phyloP scores from a whole-genome alignment of 64 coral and sea anemone species.

The Pachyseris speciosa region DNA sequence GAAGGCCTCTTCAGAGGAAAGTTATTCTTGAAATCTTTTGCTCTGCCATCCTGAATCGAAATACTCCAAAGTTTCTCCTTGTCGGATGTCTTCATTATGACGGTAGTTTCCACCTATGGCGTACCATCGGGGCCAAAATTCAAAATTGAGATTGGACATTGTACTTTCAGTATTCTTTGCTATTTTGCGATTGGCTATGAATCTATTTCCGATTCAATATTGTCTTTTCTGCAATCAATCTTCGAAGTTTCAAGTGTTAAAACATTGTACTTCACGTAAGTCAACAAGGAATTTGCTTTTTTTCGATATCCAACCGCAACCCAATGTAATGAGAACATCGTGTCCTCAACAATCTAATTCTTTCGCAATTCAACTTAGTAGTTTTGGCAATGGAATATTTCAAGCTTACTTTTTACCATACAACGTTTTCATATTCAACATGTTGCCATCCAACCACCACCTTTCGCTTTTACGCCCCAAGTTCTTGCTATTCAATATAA shows the following conservation, averaged over 20 bases:
- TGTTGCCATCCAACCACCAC: not conserved
- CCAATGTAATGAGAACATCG: not conserved
- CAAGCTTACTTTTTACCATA: conserved; percentile 20
- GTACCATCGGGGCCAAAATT: conserved; percentile 2
- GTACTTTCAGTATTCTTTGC: conserved; percentile 3
- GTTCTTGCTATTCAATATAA: not conserved
- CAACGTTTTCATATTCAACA: conserved; percentile 14
- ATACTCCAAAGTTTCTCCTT: too few species aligned
- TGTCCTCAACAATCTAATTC: not conserved
- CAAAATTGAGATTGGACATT: conserved; percentile 2
- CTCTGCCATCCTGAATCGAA: too few species aligned
- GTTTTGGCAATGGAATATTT: conserved; percentile 33
- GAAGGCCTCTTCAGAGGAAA: too few species aligned
- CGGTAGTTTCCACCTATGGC: too few species aligned
- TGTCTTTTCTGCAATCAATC: conserved; percentile 18
- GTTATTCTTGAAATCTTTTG: too few species aligned
- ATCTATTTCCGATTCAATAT: conserved; percentile 23
- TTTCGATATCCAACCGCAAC: not conserved
- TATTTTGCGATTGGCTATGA: not conserved
- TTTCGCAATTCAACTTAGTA: conserved; percentile 29
- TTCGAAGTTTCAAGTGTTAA: conserved; percentile 24
- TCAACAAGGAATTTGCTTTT: conserved; percentile 6
- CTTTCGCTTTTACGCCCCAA: not conserved
- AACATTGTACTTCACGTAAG: conserved; percentile 51
- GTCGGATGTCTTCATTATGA: too few species aligned